Evolutionary conservation across 2,113 vertebrate species (phyloP).

Genomic region (Marmota monax): DNA sequence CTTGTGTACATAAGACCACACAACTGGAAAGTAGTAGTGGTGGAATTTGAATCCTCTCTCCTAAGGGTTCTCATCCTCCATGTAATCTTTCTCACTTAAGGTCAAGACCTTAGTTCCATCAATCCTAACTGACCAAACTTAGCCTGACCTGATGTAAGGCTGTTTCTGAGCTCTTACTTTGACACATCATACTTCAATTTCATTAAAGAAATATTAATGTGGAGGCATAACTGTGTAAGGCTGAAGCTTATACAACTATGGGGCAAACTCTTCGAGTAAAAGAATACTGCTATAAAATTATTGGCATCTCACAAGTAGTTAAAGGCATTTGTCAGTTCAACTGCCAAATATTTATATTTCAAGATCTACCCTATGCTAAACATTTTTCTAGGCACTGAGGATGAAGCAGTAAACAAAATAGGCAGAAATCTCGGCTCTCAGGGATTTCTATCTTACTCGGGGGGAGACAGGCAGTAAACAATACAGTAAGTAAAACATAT

Average conservation of each 20-base stretch:
- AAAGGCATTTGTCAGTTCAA: conserved; percentile 48
- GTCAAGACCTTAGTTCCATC: background rate
- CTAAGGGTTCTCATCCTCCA: background rate
- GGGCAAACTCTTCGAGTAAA: background rate
- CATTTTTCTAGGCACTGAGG: conserved; percentile 54
- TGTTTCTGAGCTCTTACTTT: background rate
- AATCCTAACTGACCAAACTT: background rate
- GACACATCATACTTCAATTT: background rate
- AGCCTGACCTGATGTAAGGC: background rate
- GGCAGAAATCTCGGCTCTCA: background rate
- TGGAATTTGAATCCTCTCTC: background rate
- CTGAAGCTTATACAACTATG: background rate
- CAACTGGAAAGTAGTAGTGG: too few species aligned
- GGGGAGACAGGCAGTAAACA: conserved; percentile 51
- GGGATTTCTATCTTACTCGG: conserved; percentile 9
- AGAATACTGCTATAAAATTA: background rate
- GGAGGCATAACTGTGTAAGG: background rate
- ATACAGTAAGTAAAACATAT: conserved; percentile 53
- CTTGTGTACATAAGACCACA: background rate
- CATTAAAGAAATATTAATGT: background rate
- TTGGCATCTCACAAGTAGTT: conserved; percentile 37
- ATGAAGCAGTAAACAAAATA: conserved; percentile 55
- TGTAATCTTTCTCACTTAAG: background rate
- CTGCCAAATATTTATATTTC: conserved; percentile 67
- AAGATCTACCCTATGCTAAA: conserved; percentile 18